phyloP scores from a whole-genome alignment of 2,113 vertebrate genomes.

The Cebidichthys violaceus region DNA sequence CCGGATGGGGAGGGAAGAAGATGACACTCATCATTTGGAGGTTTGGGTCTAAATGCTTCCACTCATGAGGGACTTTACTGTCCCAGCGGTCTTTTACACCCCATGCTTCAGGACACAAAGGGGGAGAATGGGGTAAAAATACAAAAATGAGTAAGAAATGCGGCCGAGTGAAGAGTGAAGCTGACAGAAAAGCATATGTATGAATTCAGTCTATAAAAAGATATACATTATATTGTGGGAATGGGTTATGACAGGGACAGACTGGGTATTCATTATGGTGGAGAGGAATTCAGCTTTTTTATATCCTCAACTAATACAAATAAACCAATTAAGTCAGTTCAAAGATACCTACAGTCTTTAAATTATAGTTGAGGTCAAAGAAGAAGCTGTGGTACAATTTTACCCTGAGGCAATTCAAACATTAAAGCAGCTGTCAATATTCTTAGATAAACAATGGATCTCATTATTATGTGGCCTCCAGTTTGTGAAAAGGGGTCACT shows the following conservation, averaged over 20 bases:
- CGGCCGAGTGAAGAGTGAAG: slow-evolving; percentile 11
- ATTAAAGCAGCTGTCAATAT: background rate
- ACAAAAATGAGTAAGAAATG: slow-evolving; percentile 53
- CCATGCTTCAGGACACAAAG: slow-evolving; percentile 53
- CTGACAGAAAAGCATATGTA: slow-evolving; percentile 34
- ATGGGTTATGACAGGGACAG: slow-evolving; percentile 19
- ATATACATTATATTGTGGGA: slow-evolving; percentile 42
- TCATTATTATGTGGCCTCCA: background rate
- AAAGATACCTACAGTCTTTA: background rate
- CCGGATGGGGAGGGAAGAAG: slow-evolving; percentile 69
- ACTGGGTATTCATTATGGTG: slow-evolving; percentile 44
- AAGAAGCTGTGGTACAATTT: background rate
- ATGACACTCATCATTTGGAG: slow-evolving; percentile 75
- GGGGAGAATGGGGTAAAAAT: slow-evolving; percentile 43
- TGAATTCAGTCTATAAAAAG: slow-evolving; percentile 44
- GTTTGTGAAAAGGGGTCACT: background rate
- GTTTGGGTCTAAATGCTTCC: slow-evolving; percentile 73
- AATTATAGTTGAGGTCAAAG: slow-evolving; percentile 23
- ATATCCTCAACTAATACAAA: background rate
- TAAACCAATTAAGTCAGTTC: background rate
- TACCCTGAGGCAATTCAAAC: background rate
- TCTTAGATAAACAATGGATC: background rate
- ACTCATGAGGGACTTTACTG: slow-evolving; percentile 63
- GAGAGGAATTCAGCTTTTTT: slow-evolving; percentile 25
- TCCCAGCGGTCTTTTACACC: slow-evolving; percentile 58